These are phyloP conservation scores for Diceros bicornis DNA, from an alignment of 2,797 vertebrate genomes.

Conservation along the genomic window DNA sequence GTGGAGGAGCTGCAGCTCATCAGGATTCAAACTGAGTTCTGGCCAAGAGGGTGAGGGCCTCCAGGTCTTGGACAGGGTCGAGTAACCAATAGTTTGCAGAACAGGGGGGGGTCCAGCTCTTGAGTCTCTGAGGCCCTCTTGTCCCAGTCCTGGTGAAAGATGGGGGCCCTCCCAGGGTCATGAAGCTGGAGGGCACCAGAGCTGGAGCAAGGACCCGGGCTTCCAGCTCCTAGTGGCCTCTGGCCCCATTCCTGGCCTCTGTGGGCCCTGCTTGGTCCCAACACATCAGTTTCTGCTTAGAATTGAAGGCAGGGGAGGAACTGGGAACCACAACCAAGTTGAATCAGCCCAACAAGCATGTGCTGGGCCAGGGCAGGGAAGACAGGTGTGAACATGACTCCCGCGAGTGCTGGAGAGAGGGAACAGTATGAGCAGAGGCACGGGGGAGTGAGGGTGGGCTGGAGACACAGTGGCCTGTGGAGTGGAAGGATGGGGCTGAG, in stretches of 20 bases:
- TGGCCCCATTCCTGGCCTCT: not conserved
- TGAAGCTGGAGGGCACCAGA: not conserved
- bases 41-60: not conserved
- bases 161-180: not conserved
- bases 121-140: not conserved
- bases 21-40: not conserved
- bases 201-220: not conserved
- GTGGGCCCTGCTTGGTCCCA: not conserved
- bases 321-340: not conserved
- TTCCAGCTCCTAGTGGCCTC: not conserved
- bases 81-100: not conserved
- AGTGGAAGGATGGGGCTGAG: too few relatives aligned
- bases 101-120: not conserved
- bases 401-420: not conserved
- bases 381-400: not conserved
- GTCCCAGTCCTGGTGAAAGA: not conserved
- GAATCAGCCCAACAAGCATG: not conserved
- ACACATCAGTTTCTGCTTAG: not conserved
- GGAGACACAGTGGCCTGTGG: not conserved
- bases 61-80: fast-evolving
- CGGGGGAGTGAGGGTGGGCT: fast-evolving
- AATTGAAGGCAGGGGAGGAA: not conserved
- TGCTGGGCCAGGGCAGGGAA: not conserved
- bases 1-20: not conserved
- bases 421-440: not conserved